Conservation (phyloP, 2,888 invertebrate species). For the Belgica antarctica region DNA sequence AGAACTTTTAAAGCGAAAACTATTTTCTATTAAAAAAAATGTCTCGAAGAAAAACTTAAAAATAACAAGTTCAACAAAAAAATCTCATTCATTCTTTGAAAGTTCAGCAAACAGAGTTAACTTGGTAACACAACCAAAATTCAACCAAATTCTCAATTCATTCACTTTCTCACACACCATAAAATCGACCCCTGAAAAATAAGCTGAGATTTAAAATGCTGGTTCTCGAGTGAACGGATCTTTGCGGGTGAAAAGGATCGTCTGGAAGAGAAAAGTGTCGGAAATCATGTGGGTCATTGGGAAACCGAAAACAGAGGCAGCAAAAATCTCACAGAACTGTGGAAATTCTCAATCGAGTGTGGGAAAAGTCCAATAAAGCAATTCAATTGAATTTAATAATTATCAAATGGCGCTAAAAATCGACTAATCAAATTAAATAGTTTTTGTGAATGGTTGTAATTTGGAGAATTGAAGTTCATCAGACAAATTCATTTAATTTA, state of each 20-base stretch:
- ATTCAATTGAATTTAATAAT: constrained; percentile 37
- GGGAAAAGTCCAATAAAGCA: constrained; percentile 35
- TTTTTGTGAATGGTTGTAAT: constrained; percentile 22
- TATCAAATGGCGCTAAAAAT: constrained; percentile 29
- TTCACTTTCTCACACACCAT: constrained; percentile 8
- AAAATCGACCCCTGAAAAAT: background rate
- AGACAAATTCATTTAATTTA: constrained; percentile 20
- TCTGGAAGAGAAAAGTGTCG: background rate
- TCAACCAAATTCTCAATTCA: too few species aligned
- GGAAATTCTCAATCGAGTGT: constrained; percentile 12
- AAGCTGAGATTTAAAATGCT: constrained; percentile 3
- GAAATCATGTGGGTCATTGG: background rate
- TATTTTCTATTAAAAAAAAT: too few species aligned
- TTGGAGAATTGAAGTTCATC: constrained; percentile 23
- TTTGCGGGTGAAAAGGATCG: background rate
- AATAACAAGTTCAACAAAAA: too few species aligned
- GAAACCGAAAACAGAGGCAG: background rate
- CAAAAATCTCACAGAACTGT: background rate
- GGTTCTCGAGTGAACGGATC: background rate
- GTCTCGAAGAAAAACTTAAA: too few species aligned
- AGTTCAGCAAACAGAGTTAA: too few species aligned
- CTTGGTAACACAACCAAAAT: too few species aligned
- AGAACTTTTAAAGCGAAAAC: too few species aligned
- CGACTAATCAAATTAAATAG: constrained; percentile 30
- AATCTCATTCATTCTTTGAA: too few species aligned